Conservation (phyloP, 2,888 invertebrate genomes). For the Mechanitis mazaeus region DNA sequence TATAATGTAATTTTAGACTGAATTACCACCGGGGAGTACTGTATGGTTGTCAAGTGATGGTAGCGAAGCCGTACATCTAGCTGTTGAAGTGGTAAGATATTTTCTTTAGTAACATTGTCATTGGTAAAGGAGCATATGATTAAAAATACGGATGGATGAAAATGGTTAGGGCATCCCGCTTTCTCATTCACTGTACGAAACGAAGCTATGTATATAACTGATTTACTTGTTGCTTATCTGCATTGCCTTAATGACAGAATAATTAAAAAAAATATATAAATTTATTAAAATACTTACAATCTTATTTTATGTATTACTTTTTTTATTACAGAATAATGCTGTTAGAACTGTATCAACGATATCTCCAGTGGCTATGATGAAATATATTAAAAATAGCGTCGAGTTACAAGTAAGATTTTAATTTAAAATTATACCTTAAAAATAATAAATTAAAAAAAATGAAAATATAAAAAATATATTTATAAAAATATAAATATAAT, state of each 20-base stretch:
- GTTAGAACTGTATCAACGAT: constrained; percentile 70
- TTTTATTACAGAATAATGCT: constrained; percentile 40
- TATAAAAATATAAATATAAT: too few species aligned
- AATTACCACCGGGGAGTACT: constrained; percentile 39
- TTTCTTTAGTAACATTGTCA: neutral
- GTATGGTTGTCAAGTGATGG: constrained; percentile 79
- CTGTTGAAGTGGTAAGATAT: constrained; percentile 63
- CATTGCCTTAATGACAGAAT: neutral
- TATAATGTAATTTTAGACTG: constrained; percentile 36
- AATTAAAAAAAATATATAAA: neutral
- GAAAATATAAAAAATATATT: too few species aligned
- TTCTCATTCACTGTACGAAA: too few species aligned
- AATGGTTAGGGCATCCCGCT: too few species aligned
- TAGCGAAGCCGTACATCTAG: constrained; percentile 76
- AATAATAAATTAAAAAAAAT: too few species aligned
- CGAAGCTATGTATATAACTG: too few species aligned
- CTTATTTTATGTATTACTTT: neutral
- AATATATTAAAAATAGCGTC: constrained; percentile 89
- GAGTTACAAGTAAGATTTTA: constrained; percentile 79
- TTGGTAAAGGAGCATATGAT: neutral
- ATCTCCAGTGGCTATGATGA: constrained; percentile 89
- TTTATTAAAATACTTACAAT: neutral
- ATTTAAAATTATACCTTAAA: too few species aligned
- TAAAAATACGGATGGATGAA: too few species aligned
- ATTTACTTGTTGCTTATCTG: too few species aligned